These are phyloP conservation scores for Craseonycteris thonglongyai DNA, from an alignment of 2,113 vertebrate species.

Conservation along the genomic window DNA sequence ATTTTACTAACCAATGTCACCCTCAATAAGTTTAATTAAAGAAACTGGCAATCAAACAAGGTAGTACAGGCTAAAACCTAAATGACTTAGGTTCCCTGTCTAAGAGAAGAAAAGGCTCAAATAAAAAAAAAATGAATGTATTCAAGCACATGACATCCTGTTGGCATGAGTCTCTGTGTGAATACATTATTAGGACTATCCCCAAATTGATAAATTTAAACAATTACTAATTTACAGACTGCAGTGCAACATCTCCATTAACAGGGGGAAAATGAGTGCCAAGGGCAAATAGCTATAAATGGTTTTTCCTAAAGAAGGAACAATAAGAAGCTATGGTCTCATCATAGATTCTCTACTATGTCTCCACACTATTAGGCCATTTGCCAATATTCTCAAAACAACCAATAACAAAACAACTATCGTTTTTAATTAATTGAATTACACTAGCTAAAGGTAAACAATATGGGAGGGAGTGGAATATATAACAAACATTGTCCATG, in stretches of 20 bases:
- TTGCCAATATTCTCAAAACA: not conserved
- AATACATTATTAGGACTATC: not conserved
- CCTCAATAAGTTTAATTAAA: too few relatives aligned
- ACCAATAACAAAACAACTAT: not conserved
- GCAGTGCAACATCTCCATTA: not conserved
- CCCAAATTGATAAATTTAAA: not conserved
- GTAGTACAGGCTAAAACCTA: not conserved
- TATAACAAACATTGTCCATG: not conserved
- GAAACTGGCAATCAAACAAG: not conserved
- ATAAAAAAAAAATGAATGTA: not conserved
- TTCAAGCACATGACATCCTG: conserved; percentile 26
- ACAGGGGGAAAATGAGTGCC: not conserved
- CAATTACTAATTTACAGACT: conserved; percentile 18
- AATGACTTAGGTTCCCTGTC: not conserved
- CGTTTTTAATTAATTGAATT: not conserved
- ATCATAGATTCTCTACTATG: not conserved
- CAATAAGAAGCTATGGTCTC: not conserved
- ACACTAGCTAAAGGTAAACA: not conserved
- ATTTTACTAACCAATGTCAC: too few relatives aligned
- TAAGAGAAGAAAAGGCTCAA: not conserved
- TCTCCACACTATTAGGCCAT: not conserved
- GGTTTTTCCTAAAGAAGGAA: not conserved
- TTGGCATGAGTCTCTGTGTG: conserved; percentile 22
- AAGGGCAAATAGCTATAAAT: not conserved
- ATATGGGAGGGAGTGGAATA: not conserved